Base-by-base conservation (phyloP, 2,797 vertebrate species). In the Pantherophis alleghaniensis region DNA sequence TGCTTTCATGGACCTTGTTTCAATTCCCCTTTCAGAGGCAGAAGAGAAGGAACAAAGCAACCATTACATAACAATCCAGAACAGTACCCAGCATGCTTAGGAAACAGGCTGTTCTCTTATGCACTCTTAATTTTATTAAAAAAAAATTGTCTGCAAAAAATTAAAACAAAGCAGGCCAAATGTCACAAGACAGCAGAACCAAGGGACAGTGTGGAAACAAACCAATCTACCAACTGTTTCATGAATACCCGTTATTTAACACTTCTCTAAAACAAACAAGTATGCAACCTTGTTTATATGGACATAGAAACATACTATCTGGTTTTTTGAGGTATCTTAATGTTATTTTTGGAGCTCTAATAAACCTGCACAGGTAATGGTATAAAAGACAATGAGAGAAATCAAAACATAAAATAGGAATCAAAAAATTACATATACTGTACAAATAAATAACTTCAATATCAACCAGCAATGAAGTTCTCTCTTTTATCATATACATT, bases 321-420 rank as follows among this genome's bases (percentile, higher is more conserved):
- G 59, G 56, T 91, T 95, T 94, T 93, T 95, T 24, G 14, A 90
- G 92, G 90, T 28, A 94, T 60, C 91, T 94, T 91, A 61, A 89
- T 20, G 94, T 88, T 96, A 94, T 92, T 93, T 94, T 95, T 94
- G 94, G 93, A 92, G 59, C 91, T 94, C 51, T 92, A 93, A 93
- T 95, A 97, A 97, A 97, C 92, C 89, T 86, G 92, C 26, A 57
- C 24, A 56, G 2, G 11, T 92, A 89, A 94, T 95, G 94, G 93
- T 92, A 89, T 95, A 95, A 95, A 66, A 28, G 61, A 32, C 20
- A 91, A 93, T 88, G 59, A 89, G 94, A 95, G 74, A 91, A 69
- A 32, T 26, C 88, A 91, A 91, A 61, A 91, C 93, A 53, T 90
- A 79, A 92, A 87, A 87, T 90, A 94, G 63, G n/a, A 93, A 90